A percentile compares a stretch with the other conserved stretches of the same genome.
Conservation (phyloP, 1,140 invertebrate genomes). For the Lucilia sericata region DNA sequence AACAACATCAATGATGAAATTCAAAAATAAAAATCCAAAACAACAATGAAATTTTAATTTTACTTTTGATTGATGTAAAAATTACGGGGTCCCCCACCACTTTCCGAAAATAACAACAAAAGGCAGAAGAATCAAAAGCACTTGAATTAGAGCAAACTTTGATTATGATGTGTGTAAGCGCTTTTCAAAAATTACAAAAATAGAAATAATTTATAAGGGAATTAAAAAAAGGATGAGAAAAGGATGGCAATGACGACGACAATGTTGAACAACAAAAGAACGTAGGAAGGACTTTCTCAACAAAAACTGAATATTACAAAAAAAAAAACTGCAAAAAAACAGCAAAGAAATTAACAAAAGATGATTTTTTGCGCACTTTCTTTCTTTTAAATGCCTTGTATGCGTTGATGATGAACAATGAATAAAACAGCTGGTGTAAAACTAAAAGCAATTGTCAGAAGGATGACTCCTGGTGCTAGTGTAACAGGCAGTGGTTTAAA, state of each 20-base stretch:
- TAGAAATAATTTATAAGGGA: background rate
- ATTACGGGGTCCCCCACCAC: background rate
- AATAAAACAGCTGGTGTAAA: slow-evolving; percentile 35
- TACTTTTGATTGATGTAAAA: slow-evolving; percentile 39
- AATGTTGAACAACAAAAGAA: background rate
- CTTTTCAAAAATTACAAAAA: background rate
- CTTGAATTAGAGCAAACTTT: slow-evolving; percentile 16
- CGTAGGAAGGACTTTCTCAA: background rate
- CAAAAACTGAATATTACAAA: background rate
- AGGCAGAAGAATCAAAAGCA: background rate
- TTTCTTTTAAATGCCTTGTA: slow-evolving; percentile 31
- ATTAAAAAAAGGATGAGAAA: background rate
- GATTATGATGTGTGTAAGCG: slow-evolving; percentile 11
- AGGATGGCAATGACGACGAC: background rate
- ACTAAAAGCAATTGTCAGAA: slow-evolving; percentile 36
- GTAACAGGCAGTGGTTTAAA: background rate
- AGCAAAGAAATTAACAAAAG: slow-evolving; percentile 15
- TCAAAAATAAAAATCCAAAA: too few relatives aligned
- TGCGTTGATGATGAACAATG: slow-evolving; percentile 32
- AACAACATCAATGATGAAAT: background rate
- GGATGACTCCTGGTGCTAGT: background rate
- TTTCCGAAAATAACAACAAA: background rate
- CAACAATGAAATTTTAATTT: slow-evolving; percentile 40
- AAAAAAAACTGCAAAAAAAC: too few relatives aligned
- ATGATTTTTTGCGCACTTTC: slow-evolving; percentile 22